Evolutionary conservation across 35 echinoderm and acorn worm genomes (phyloP), one percentile per base, ranked within the genome.

Genomic region (Apostichopus californicus): DNA sequence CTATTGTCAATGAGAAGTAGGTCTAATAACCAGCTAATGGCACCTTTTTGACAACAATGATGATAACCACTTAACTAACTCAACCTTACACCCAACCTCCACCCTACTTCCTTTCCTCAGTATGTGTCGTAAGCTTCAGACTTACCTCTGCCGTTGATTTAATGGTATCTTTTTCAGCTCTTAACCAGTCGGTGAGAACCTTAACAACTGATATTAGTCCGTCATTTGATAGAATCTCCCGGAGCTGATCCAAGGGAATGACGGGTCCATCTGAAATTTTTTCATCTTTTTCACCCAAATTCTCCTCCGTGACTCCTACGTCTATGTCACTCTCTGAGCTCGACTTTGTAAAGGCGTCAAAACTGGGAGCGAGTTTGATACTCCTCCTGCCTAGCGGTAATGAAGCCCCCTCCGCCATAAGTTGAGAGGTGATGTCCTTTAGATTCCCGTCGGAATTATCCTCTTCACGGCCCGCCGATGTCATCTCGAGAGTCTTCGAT

Each of bases 111-210:
- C 28, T 4, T 46, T 46, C 34, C 34, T 46, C 34, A 46, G 1
- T 46, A 46, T 46, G 34, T 46, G 34, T 46, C 58, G 1, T 61
- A 61, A 61, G 1, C 58, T 61, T 61, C 12, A n/a, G 13, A 61
- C 89, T 57, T 17, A 91, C 89, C 7, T 91, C 77, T 91, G 89
- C 89, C 10, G 89, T 91, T 34, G 89, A 91, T 54, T 91, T 77
- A n/a, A 91, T 57, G 2, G 89, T 91, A 15, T 91, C 89, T 54
- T 63, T 59, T 34, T 91, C 89, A 17, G 46, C 89, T 21, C 77
- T 77, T 25, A 91, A 59, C 89, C 89, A 91, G 89, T 91, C 89
- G 4, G 89, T 91, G 22, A 91, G 52, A 13, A 91, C 71, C 89
- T 91, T 91, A 9, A 91, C 89, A 0, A 55, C 79, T 8, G 89